These are phyloP conservation scores for Pipistrellus pipistrellus DNA, from an alignment of 2,797 vertebrate species.

Conservation along the genomic window DNA sequence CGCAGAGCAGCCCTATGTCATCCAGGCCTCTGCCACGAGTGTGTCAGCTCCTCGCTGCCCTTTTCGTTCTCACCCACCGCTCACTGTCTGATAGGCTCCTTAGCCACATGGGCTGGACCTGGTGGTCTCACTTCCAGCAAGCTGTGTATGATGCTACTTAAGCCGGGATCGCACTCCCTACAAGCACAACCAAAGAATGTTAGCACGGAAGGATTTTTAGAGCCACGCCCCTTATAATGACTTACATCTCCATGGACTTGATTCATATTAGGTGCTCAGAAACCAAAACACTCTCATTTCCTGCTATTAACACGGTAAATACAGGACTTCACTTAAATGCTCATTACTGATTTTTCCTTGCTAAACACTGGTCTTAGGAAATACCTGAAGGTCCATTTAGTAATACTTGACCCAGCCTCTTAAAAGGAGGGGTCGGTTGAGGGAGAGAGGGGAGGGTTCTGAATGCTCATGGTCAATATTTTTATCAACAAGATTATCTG, in stretches of 20 bases:
- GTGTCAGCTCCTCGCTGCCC: neutral
- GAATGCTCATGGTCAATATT: neutral
- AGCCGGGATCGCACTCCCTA: neutral
- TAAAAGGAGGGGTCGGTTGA: neutral
- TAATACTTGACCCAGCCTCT: constrained; percentile 57
- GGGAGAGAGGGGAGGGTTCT: neutral
- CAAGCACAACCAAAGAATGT: neutral
- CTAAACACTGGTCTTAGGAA: constrained; percentile 48
- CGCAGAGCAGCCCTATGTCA: neutral
- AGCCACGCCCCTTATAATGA: neutral
- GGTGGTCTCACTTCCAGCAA: neutral
- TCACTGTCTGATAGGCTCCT: neutral
- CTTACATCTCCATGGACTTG: neutral
- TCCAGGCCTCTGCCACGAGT: neutral
- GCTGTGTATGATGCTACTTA: neutral
- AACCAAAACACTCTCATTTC: neutral
- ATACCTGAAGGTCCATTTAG: constrained; percentile 69
- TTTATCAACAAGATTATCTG: constrained; percentile 78
- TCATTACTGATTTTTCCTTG: constrained; percentile 25
- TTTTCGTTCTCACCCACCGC: neutral
- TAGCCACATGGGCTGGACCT: neutral
- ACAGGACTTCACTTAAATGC: constrained; percentile 39
- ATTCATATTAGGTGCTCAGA: neutral
- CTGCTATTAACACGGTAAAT: neutral
- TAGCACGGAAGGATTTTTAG: neutral